These are phyloP conservation scores for Poecile montanus DNA, from an alignment of 2,797 vertebrate genomes.

Conservation along the genomic window DNA sequence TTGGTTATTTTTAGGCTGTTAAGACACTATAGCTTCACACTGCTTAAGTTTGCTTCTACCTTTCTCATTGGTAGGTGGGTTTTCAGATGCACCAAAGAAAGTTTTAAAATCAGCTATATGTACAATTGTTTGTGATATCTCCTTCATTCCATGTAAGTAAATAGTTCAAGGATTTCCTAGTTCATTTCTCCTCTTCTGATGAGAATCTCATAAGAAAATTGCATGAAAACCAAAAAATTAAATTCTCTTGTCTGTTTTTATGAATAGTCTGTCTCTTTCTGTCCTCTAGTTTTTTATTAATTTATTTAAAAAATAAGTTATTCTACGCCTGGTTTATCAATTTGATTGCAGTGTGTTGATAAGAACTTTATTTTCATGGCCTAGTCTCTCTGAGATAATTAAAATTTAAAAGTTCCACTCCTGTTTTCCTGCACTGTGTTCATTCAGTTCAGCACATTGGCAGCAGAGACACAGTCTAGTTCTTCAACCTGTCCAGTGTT, in stretches of 20 bases:
- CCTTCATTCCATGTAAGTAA: background rate
- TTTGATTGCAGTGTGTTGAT: background rate
- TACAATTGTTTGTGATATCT: background rate
- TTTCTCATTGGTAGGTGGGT: background rate
- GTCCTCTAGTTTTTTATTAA: background rate
- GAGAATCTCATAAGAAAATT: background rate
- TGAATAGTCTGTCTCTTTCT: background rate
- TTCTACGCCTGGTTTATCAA: background rate
- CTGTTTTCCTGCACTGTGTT: background rate
- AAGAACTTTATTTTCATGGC: background rate
- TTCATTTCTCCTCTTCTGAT: background rate
- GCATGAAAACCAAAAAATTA: background rate
- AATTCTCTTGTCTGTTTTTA: background rate
- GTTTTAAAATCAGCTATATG: background rate
- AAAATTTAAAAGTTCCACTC: background rate
- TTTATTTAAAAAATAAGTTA: background rate
- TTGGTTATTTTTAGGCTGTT: background rate
- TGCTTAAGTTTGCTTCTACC: background rate
- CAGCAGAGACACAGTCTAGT: background rate
- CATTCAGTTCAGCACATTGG: background rate
- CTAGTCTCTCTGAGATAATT: background rate
- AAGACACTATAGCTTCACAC: background rate
- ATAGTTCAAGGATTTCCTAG: background rate
- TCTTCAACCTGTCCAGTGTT: background rate
- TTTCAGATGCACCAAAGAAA: background rate